These are phyloP conservation scores for Lagria hirta DNA, from an alignment of 2,888 invertebrate genomes.

Conservation along the genomic window DNA sequence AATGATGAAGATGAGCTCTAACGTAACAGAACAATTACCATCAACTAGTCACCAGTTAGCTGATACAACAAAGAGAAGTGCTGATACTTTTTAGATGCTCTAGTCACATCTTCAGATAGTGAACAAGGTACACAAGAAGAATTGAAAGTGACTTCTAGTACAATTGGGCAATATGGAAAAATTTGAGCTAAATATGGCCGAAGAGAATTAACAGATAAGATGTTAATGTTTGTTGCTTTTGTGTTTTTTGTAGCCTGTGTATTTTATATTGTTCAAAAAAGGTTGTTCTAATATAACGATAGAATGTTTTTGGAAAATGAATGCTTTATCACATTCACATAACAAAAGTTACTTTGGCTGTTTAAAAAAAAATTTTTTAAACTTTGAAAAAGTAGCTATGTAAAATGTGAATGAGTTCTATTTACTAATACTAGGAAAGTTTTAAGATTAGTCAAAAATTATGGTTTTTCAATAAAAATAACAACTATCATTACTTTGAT, in stretches of 20 bases:
- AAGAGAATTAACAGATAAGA: conserved; percentile 93
- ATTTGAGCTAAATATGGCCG: conserved; percentile 91
- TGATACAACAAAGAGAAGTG: conserved; percentile 84
- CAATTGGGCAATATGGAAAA: conserved; percentile 87
- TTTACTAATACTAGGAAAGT: too few species aligned
- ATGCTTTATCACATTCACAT: too few species aligned
- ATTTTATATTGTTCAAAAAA: conserved; percentile 88
- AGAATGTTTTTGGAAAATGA: too few species aligned
- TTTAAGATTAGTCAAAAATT: too few species aligned
- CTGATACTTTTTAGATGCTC: conserved; percentile 78
- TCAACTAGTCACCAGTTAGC: conserved; percentile 84
- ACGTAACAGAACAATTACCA: conserved; percentile 82
- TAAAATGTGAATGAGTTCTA: too few species aligned
- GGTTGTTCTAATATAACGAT: conserved; percentile 70
- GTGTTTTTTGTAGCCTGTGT: conserved; percentile 88
- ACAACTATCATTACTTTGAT: too few species aligned
- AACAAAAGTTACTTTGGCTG: too few species aligned
- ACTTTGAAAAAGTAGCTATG: too few species aligned
- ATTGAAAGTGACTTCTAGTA: conserved; percentile 80
- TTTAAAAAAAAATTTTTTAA: too few species aligned
- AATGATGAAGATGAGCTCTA: conserved; percentile 69
- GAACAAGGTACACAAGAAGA: conserved; percentile 79
- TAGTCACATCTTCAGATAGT: conserved; percentile 70
- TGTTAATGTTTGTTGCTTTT: conserved; percentile 84
- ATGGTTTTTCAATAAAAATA: too few species aligned